Conservation (phyloP, 2,797 vertebrate genomes). For the Diceros bicornis region DNA sequence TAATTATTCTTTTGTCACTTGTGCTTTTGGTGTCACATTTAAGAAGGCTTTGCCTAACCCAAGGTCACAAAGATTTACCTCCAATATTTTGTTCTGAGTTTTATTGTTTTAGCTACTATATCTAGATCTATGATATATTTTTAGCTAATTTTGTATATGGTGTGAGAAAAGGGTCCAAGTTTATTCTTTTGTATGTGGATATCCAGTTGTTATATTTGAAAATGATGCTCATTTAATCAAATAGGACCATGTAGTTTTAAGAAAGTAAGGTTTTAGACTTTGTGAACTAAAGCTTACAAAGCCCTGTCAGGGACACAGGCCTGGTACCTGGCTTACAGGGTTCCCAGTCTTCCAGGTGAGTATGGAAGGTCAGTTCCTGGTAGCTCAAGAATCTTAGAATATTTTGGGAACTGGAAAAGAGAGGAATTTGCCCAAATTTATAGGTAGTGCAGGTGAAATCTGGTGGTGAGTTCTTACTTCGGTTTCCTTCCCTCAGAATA, state of each 20-base stretch:
- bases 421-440: background rate
- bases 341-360: background rate
- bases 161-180: background rate
- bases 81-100: background rate
- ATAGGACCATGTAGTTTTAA: background rate
- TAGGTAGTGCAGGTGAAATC: background rate
- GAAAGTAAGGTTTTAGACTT: constrained; percentile 4
- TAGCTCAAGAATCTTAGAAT: background rate
- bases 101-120: background rate
- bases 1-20: background rate
- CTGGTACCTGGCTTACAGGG: background rate
- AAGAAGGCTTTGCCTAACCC: background rate
- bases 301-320: background rate
- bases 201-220: constrained; percentile 13
- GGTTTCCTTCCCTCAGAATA: background rate
- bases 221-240: constrained; percentile 41
- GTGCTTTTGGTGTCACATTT: background rate
- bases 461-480: background rate
- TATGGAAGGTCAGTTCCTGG: background rate
- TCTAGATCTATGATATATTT: background rate
- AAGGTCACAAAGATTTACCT: background rate
- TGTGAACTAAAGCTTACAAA: background rate
- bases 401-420: background rate
- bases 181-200: constrained; percentile 3
- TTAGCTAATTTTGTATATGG: background rate